Percentiles rank a stretch among this genome's conserved stretches.
Conservation (phyloP, 2,113 vertebrate genomes). For the Sclerurus mexicanus region DNA sequence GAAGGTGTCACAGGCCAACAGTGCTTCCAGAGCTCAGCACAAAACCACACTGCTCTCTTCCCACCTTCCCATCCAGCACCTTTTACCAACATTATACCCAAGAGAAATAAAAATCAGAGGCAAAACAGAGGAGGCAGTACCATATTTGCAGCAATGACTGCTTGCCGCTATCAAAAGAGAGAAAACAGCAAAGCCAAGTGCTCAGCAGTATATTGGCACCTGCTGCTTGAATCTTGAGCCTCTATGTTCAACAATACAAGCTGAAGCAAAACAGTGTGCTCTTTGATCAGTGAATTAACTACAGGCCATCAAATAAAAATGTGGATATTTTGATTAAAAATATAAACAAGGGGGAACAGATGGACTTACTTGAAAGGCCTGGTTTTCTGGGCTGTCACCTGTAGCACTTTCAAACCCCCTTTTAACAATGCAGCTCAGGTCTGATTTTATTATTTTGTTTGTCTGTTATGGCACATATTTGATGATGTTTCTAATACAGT, state of each 20-base stretch:
- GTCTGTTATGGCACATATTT: neutral
- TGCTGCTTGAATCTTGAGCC: neutral
- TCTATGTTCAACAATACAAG: neutral
- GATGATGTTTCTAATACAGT: neutral
- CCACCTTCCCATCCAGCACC: neutral
- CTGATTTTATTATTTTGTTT: neutral
- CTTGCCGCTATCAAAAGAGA: neutral
- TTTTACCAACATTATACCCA: neutral
- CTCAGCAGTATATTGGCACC: neutral
- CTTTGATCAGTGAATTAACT: neutral
- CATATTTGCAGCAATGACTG: neutral
- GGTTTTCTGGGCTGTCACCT: neutral
- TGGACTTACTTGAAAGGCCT: neutral
- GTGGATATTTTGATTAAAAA: neutral
- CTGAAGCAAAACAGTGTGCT: neutral
- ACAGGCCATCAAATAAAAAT: neutral
- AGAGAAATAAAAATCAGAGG: neutral
- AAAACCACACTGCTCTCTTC: neutral
- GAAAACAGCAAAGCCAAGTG: neutral
- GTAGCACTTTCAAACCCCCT: neutral
- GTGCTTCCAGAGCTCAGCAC: neutral
- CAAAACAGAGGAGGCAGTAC: neutral
- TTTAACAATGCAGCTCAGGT: neutral
- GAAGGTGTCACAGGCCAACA: neutral
- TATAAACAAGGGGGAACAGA: neutral